A percentile compares a stretch with the other conserved stretches of the same genome.
phyloP scores from a whole-genome alignment of 2,797 vertebrate species.

The Lepidocolaptes lacrymiger region DNA sequence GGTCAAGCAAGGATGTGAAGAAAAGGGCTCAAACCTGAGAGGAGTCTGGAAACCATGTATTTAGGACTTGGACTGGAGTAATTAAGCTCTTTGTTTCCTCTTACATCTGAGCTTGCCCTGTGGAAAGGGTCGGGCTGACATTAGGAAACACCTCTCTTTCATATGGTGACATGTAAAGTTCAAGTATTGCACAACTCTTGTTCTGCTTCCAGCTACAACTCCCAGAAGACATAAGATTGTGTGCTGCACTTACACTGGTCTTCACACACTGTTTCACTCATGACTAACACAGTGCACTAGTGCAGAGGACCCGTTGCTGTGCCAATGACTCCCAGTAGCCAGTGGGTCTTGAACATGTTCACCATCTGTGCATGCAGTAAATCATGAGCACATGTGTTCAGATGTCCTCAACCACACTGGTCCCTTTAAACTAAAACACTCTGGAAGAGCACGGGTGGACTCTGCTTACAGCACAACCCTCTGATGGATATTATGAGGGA shows the following conservation, averaged over 20 bases:
- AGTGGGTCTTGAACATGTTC: not conserved
- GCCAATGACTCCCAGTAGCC: not conserved
- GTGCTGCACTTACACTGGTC: not conserved
- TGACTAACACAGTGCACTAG: not conserved
- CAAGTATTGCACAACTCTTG: not conserved
- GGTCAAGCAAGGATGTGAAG: not conserved
- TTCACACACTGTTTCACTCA: not conserved
- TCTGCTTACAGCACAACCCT: not conserved
- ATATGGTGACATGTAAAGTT: not conserved
- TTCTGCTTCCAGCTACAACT: not conserved
- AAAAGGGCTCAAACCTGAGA: not conserved
- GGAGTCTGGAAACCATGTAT: not conserved
- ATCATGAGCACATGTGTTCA: not conserved
- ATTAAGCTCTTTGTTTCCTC: not conserved
- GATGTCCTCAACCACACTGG: accelerated
- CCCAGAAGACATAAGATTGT: not conserved
- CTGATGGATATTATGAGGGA: not conserved
- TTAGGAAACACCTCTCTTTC: not conserved
- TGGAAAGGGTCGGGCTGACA: not conserved
- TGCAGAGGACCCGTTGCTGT: accelerated
- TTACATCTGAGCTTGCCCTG: not conserved
- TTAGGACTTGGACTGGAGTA: not conserved
- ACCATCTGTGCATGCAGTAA: not conserved
- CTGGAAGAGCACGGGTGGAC: not conserved
- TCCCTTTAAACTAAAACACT: not conserved